Base-by-base conservation (phyloP, 2,113 vertebrate genomes). In the Ameiurus melas region DNA sequence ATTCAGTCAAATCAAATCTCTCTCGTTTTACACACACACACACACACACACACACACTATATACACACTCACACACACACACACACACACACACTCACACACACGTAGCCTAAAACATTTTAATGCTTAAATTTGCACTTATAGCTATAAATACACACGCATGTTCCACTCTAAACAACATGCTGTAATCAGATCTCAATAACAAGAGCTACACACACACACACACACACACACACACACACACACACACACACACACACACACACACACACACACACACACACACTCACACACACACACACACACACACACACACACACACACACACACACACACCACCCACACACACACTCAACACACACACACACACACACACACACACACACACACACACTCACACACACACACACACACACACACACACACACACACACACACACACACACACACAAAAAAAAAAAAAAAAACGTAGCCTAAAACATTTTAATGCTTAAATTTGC, bases 1-100 rank as follows among this genome's bases (percentile, higher is more conserved):
- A 66, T 87, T 66, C 83, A 75, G 88, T 87, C 90, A 89, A 62
- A 86, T 84, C 39, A 66, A 53, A 78, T 73, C 2, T 57, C 25
- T 83, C 43, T 82, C 33, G 13, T 39, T 19, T 39, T 78, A 83
- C 85, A 60, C 87, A 82, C 90, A 82, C 81, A 78, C 60, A 43
- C 85, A 75, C 79, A 86, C 57, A 78, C 70, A 68, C 77, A 82
- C 82, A 55, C 80, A 66, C 33, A 64, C n/a, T n/a, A n/a, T n/a
- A n/a, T n/a, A n/a, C n/a, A n/a, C n/a, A n/a, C n/a, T n/a, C 51
- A 36, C 81, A 47, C 47, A 47, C 47, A 47, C 47, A 47, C 47
- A 85, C 81, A 83, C 68, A 43, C 84, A 85, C 81, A 83, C 68
- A 43, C 84, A 75, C 79, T 83, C 57, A 78, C 70, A 68, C 55